A percentile compares a stretch with the other conserved stretches of the same genome.
Evolutionary conservation across 2,888 invertebrate species (phyloP).

Genomic region (Agrochola litura): DNA sequence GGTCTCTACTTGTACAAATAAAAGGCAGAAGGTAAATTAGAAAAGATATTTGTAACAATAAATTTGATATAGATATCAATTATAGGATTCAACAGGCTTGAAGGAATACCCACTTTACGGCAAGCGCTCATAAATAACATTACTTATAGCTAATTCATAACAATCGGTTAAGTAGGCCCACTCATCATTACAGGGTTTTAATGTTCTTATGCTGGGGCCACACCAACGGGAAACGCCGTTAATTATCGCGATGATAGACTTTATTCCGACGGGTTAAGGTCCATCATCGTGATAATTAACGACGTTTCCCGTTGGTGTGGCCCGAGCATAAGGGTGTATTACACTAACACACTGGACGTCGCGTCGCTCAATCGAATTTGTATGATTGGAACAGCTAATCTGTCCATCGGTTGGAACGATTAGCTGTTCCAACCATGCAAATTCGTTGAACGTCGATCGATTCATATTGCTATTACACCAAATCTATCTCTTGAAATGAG

Average conservation of each 20-base stretch:
- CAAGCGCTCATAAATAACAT: conserved; percentile 8
- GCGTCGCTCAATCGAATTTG: not conserved
- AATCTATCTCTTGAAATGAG: conserved; percentile 24
- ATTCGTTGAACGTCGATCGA: not conserved
- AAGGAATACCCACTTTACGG: conserved; percentile 18
- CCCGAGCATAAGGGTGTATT: no score
- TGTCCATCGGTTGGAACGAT: not conserved
- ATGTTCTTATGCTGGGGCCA: no score
- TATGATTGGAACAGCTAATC: not conserved
- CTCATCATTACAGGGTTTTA: not conserved
- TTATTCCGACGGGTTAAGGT: no score
- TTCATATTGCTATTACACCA: not conserved
- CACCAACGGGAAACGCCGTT: no score
- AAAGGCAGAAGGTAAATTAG: conserved; percentile 62
- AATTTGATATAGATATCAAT: conserved; percentile 44
- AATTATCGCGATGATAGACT: no score
- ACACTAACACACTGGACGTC: not conserved
- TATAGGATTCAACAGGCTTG: conserved; percentile 22
- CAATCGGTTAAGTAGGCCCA: conserved; percentile 7
- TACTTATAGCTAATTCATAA: conserved; percentile 8
- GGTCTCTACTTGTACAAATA: conserved; percentile 78
- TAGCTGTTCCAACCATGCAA: no score
- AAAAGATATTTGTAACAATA: conserved; percentile 51
- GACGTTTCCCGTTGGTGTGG: no score
- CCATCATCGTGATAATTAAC: no score